phyloP scores from a whole-genome alignment of 2,113 vertebrate genomes.

The Chloropsis cyanopogon region DNA sequence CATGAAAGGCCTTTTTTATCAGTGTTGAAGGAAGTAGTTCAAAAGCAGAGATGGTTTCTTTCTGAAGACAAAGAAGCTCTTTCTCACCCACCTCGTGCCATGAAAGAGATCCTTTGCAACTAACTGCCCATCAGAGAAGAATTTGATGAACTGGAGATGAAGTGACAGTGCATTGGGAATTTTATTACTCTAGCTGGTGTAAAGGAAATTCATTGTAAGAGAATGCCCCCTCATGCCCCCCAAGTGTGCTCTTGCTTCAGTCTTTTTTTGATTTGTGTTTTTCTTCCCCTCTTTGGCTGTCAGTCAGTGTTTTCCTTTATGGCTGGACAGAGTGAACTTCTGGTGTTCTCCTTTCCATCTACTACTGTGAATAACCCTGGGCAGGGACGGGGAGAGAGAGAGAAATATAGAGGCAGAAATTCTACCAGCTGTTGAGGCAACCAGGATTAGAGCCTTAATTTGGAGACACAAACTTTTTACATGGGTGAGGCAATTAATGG shows the following conservation, averaged over 20 bases:
- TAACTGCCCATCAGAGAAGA: conserved; percentile 36
- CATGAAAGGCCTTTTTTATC: conserved; percentile 63
- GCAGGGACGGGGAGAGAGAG: background rate
- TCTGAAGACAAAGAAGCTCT: conserved; percentile 63
- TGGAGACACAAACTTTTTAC: background rate
- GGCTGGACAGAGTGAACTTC: background rate
- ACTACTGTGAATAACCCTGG: background rate
- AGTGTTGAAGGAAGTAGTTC: conserved; percentile 60
- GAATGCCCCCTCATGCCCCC: background rate
- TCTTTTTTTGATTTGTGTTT: background rate
- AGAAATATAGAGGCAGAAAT: background rate
- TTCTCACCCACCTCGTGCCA: background rate
- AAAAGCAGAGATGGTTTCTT: conserved; percentile 54
- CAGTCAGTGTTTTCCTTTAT: background rate
- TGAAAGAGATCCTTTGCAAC: conserved; percentile 52
- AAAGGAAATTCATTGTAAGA: background rate
- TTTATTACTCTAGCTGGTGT: conserved; percentile 12
- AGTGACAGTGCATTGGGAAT: conserved; percentile 22
- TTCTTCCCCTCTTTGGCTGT: conserved; percentile 32
- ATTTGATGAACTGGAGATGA: conserved; percentile 43
- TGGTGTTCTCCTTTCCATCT: background rate
- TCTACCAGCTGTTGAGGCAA: background rate
- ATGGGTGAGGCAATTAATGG: background rate
- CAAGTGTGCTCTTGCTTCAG: conserved; percentile 10
- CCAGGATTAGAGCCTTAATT: background rate